Evolutionary conservation across 1,140 invertebrate species (phyloP).

Genomic region (Ladona fulva): DNA sequence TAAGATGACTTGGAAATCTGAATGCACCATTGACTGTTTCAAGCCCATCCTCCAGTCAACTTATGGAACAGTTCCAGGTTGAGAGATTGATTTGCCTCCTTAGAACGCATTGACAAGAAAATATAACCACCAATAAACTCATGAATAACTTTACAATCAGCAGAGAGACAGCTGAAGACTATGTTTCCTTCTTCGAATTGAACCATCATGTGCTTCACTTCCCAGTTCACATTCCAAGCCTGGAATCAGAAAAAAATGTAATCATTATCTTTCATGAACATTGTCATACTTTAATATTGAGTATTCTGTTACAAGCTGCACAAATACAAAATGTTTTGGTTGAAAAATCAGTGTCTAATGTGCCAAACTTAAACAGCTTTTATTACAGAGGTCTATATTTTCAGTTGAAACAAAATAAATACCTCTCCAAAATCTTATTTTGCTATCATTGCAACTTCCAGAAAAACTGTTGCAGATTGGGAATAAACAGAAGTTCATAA

Average conservation of each 20-base stretch:
- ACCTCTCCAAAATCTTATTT: no score
- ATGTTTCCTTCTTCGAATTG: slow-evolving; percentile 95
- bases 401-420: no score
- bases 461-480: no score
- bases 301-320: no score
- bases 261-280: no score
- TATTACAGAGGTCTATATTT: no score
- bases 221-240: slow-evolving; percentile 99
- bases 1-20: not conserved
- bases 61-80: slow-evolving; percentile 99
- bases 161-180: slow-evolving; percentile 86
- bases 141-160: slow-evolving; percentile 96
- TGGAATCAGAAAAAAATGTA: slow-evolving; percentile 33
- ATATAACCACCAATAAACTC: slow-evolving; percentile 99
- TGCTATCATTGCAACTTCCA: no score
- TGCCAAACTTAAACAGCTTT: no score
- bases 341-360: no score
- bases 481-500: no score
- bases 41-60: slow-evolving; percentile 93
- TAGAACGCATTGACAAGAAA: slow-evolving; percentile 94
- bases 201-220: slow-evolving; percentile 95
- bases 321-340: no score
- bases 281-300: no score
- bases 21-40: slow-evolving; percentile 28
- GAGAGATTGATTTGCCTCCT: slow-evolving; percentile 93